Evolutionary conservation across 2,113 vertebrate genomes (phyloP).

Genomic region (Nestor notabilis): DNA sequence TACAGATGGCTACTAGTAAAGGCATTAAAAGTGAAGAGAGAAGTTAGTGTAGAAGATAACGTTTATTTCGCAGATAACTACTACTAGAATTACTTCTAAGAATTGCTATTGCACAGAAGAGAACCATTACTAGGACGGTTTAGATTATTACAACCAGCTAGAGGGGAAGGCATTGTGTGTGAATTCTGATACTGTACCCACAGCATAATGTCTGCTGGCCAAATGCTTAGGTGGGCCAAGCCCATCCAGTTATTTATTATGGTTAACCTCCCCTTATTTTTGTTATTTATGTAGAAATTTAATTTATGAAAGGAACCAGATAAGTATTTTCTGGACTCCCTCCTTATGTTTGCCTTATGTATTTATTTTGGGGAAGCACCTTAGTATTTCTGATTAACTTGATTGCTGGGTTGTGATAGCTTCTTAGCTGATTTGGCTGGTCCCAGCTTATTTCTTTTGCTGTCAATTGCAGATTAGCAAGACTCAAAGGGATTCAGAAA

Average conservation of each 20-base stretch:
- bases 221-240: neutral
- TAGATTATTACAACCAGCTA: neutral
- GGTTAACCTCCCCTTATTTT: neutral
- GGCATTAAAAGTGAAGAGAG: neutral
- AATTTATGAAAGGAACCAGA: neutral
- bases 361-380: neutral
- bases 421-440: neutral
- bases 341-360: neutral
- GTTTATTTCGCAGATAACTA: neutral
- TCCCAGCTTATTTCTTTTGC: neutral
- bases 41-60: neutral
- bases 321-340: neutral
- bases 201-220: neutral
- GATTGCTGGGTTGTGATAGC: neutral
- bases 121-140: neutral
- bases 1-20: neutral
- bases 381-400: neutral
- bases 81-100: neutral
- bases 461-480: neutral
- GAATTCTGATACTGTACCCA: neutral
- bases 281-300: neutral
- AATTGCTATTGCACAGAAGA: neutral
- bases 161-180: neutral
- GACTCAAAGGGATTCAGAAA: neutral
- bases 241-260: neutral